Conservation (phyloP, 2,888 invertebrate species). For the Cerceris rybyensis region DNA sequence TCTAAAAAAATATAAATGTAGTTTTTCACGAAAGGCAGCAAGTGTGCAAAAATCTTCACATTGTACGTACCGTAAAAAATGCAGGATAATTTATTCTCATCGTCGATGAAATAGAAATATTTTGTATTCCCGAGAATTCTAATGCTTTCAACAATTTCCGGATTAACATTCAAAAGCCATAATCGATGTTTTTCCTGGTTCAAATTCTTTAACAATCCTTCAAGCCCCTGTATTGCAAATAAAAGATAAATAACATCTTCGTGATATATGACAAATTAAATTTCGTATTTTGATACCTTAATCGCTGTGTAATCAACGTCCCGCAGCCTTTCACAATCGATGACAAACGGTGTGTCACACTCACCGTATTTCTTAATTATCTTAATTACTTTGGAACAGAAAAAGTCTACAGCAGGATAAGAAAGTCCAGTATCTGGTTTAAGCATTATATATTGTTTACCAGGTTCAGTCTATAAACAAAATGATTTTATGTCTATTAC, state of each 20-base stretch:
- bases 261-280: neutral
- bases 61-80: conserved; percentile 41
- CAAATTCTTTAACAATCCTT: conserved; percentile 84
- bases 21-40: neutral
- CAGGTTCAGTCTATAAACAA: conserved; percentile 80
- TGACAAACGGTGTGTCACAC: conserved; percentile 83
- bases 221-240: conserved; percentile 83
- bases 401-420: conserved; percentile 88
- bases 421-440: conserved; percentile 87
- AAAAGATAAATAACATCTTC: neutral
- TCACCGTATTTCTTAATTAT: conserved; percentile 82
- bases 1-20: neutral
- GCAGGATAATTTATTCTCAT: conserved; percentile 64
- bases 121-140: conserved; percentile 60
- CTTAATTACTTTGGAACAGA: conserved; percentile 84
- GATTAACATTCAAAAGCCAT: conserved; percentile 82
- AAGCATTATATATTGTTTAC: conserved; percentile 84
- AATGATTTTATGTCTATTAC: too few species aligned
- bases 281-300: conserved; percentile 81
- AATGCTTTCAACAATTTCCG: conserved; percentile 73
- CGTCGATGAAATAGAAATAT: conserved; percentile 64
- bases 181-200: conserved; percentile 83
- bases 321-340: conserved; percentile 87
- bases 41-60: neutral
- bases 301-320: conserved; percentile 87